Evolutionary conservation across 1,140 invertebrate genomes (phyloP), one percentile per base, ranked within the genome.

Genomic region (Hyposmocoma kahamanoa): DNA sequence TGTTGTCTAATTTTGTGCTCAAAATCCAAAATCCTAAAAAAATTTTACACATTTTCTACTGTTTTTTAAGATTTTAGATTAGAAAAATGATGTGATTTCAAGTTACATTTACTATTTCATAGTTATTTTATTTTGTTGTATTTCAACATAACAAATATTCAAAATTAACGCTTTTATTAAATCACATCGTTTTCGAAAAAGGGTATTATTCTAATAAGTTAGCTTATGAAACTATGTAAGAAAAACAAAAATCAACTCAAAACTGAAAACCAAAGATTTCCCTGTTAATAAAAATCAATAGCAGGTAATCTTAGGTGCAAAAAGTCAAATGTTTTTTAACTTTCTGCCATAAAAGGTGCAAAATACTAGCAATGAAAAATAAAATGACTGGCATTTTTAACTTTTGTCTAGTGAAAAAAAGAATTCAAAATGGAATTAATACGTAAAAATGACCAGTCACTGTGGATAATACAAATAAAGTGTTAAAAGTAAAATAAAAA

Each of bases 401-500:
- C n/a, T n/a, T n/a, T n/a, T n/a, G n/a, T n/a, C n/a, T n/a, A n/a
- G n/a, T n/a, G n/a, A n/a, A n/a, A n/a, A n/a, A n/a, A n/a, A n/a
- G n/a, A n/a, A n/a, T n/a, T n/a, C n/a, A n/a, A n/a, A n/a, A n/a
- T n/a, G n/a, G n/a, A n/a, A 8, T 41, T 3, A 19, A 41, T 41
- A 41, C n/a, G 34, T 13, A 41, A 20, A 22, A 39, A 38, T 39
- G 44, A 44, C 45, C 42, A 62, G 59, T 56, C 54, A 65, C 61
- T 61, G 67, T 67, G 59, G 52, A 30, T 47, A 20, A 22, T 32
- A 32, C 47, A 58, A 60, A 67, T 52, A 48, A 64, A 47, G 67
- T 74, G 67, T 68, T 63, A 67, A 66, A 71, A 61, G 62, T 46
- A 58, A 61, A 59, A 65, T 53, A 78, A 79, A 79, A 82, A 82